These are phyloP conservation scores for Coregonus sp. DNA, from an alignment of 2,797 vertebrate genomes.

Conservation along the genomic window DNA sequence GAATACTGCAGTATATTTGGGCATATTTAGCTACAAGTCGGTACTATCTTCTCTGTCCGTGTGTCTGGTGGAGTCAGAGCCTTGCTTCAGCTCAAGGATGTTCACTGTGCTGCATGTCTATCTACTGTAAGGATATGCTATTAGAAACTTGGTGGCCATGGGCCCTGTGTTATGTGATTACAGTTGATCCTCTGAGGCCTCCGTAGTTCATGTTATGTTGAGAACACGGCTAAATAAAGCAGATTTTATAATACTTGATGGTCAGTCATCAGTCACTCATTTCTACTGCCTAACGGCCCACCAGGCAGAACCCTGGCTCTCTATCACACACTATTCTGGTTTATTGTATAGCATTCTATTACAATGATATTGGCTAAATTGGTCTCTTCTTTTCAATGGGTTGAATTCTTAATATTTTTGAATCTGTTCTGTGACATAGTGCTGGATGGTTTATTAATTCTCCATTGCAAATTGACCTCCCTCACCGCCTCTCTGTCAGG, in stretches of 20 bases:
- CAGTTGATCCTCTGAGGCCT: no score
- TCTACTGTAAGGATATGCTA: constrained; percentile 22
- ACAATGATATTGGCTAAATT: constrained; percentile 18
- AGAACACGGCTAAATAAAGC: no score
- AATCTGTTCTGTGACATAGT: constrained; percentile 5
- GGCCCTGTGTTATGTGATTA: not conserved
- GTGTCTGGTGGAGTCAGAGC: not conserved
- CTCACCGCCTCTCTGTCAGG: constrained; percentile 42
- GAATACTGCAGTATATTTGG: no score
- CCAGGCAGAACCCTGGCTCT: no score
- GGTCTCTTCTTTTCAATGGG: constrained; percentile 14
- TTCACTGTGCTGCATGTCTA: constrained; percentile 28
- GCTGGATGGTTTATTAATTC: constrained; percentile 26
- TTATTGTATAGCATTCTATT: no score
- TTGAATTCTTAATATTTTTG: constrained; percentile 6
- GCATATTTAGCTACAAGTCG: no score
- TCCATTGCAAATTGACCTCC: constrained; percentile 37
- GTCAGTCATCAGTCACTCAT: no score
- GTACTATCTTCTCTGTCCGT: not conserved
- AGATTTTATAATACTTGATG: no score
- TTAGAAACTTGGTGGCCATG: not conserved
- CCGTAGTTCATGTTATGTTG: no score
- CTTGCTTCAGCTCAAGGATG: constrained; percentile 49
- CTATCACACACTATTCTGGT: no score
- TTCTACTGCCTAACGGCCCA: no score